phyloP scores from a whole-genome alignment of 2,797 vertebrate species.

The Okamejei kenojei region DNA sequence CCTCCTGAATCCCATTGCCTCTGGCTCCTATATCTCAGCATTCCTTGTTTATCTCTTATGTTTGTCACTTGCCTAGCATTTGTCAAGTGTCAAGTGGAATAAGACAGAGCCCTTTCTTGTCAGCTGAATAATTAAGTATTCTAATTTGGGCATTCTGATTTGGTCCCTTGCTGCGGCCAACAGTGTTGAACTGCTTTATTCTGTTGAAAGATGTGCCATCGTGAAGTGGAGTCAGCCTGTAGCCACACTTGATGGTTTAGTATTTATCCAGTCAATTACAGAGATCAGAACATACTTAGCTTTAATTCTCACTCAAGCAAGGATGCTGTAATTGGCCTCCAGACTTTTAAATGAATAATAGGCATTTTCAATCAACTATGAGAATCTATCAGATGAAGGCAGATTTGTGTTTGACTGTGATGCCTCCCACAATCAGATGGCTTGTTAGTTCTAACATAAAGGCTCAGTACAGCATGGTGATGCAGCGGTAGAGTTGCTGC shows the following conservation, averaged over 20 bases:
- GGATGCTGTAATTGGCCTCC: background rate
- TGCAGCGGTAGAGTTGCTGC: too few relatives aligned
- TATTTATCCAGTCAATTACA: background rate
- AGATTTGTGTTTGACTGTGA: background rate
- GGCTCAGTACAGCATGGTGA: too few relatives aligned
- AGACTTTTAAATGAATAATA: background rate
- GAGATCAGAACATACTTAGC: background rate
- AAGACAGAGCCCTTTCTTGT: conserved; percentile 10
- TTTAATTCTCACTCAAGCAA: background rate
- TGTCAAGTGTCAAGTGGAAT: conserved; percentile 31
- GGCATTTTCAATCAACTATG: background rate
- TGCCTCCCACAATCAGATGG: background rate
- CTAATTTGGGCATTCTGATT: background rate
- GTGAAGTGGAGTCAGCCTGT: background rate
- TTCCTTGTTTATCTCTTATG: conserved; percentile 8
- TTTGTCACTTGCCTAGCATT: conserved; percentile 28
- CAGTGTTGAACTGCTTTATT: background rate
- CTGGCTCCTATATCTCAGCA: background rate
- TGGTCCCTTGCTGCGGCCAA: background rate
- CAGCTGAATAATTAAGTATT: background rate
- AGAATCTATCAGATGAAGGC: background rate
- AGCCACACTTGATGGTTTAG: background rate
- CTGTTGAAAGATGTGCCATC: background rate
- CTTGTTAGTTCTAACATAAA: background rate
- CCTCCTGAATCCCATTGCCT: background rate